Evolutionary conservation across 1,140 invertebrate species (phyloP).

Genomic region (Drosophila rufa): DNA sequence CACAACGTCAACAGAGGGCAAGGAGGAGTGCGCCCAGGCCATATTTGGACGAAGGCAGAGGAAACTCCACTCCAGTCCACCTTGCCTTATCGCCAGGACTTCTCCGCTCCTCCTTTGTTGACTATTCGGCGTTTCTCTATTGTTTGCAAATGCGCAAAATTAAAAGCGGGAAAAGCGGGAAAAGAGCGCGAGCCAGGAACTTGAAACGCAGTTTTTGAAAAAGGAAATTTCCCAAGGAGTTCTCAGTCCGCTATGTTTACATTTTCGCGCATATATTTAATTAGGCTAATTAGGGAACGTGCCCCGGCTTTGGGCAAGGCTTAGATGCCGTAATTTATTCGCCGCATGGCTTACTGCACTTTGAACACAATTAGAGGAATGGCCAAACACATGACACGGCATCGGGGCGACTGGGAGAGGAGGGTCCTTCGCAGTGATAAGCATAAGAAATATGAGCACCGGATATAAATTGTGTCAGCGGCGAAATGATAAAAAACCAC

Average conservation of each 20-base stretch:
- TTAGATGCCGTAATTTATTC: conserved; percentile 71
- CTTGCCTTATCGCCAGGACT: conserved; percentile 58
- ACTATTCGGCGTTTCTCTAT: conserved; percentile 71
- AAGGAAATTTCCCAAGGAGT: conserved; percentile 58
- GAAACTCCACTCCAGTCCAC: conserved; percentile 33
- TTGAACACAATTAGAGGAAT: conserved; percentile 72
- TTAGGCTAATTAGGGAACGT: conserved; percentile 81
- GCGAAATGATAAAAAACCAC: conserved; percentile 85
- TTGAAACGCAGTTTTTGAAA: conserved; percentile 32
- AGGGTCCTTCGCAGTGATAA: conserved; percentile 66
- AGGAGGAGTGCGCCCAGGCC: conserved; percentile 45
- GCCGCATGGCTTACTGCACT: conserved; percentile 73
- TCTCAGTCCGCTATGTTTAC: conserved; percentile 59
- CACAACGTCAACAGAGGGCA: conserved; percentile 76
- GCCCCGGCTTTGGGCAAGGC: conserved; percentile 67
- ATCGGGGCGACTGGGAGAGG: neutral
- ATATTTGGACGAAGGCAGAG: conserved; percentile 21
- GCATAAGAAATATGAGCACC: conserved; percentile 85
- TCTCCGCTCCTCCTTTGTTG: conserved; percentile 58
- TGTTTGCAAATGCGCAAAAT: conserved; percentile 81
- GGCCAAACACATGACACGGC: conserved; percentile 68
- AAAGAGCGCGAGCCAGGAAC: conserved; percentile 20
- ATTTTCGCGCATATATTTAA: conserved; percentile 79
- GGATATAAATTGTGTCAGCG: conserved; percentile 85
- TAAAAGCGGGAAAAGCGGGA: conserved; percentile 52